Base-by-base conservation (phyloP, 2,797 vertebrate species). In the Xiphorhynchus erythropygius region DNA sequence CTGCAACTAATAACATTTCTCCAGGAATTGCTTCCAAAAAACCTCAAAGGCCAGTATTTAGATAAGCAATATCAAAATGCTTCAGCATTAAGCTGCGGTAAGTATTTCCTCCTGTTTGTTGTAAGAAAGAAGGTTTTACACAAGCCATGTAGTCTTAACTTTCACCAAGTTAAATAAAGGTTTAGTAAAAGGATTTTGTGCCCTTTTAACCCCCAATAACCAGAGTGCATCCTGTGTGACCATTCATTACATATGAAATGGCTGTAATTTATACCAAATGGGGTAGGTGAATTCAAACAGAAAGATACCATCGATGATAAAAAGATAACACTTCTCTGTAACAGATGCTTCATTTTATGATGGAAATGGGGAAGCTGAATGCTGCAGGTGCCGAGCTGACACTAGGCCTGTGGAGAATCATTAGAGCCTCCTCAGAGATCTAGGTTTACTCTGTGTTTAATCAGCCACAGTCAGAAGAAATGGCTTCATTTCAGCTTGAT, bases 401-500 rank as follows among this genome's bases (percentile, higher is more conserved):
- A 97, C 65, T 47, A 93, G 97, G 97, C 95, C 97, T 97, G 96
- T 70, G 91, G 96, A 98, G 97, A 97, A 97, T 97, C 97, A 94
- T 97, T 94, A 97, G 92, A 95, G 97, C 92, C 96, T 98, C 97
- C 97, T 98, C 90, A 90, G 97, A 98, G 97, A 97, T 96, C 92
- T 35, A 93, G 92, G 91, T 97, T 97, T 96, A 96, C 97, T 98
- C 98, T 98, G 98, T 96, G 98, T 98, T 99, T 99, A 99, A 99
- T 99, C 98, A 99, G 98, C 98, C 98, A 98, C 98, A 98, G 98
- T 98, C 98, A 98, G 98, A 98, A 97, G 98, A 98, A 98, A 99
- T 98, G 98, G 98, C 98, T 99, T 99, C 98, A 98, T 98, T 99
- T 98, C 98, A 98, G 98, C 98, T 98, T 98, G 97, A 99, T 98